phyloP scores from a whole-genome alignment of 2,113 vertebrate species.

The Percina caprodes region DNA sequence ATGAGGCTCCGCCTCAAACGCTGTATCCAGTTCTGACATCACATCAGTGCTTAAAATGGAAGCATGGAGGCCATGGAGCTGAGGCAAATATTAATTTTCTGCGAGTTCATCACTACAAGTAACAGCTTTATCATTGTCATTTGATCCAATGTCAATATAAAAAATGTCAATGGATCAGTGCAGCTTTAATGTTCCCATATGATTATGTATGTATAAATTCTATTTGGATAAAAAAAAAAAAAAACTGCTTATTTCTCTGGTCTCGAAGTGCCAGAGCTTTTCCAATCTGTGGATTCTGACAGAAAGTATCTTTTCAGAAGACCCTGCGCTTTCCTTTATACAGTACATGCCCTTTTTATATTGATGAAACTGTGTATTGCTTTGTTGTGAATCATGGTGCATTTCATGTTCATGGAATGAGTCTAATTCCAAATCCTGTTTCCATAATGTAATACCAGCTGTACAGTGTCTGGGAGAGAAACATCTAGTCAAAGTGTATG shows the following conservation, averaged over 20 bases:
- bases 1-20: too few relatives aligned
- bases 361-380: constrained; percentile 30
- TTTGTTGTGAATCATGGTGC: constrained; percentile 45
- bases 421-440: constrained; percentile 52
- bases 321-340: constrained; percentile 1
- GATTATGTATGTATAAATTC: not conserved
- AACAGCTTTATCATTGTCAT: not conserved
- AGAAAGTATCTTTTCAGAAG: not conserved
- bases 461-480: constrained; percentile 35
- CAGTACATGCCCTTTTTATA: not conserved
- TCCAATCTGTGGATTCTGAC: constrained; percentile 1
- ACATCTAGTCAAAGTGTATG: constrained; percentile 36
- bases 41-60: not conserved
- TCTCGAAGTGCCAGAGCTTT: not conserved
- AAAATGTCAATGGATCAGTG: not conserved
- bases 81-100: not conserved
- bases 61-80: too few relatives aligned
- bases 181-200: not conserved
- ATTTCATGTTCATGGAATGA: constrained; percentile 49
- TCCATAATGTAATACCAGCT: constrained; percentile 43
- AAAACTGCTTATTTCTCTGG: not conserved
- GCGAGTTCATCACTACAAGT: too few relatives aligned
- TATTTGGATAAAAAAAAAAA: not conserved
- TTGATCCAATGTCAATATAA: not conserved
- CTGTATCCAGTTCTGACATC: too few relatives aligned